Base-by-base conservation (phyloP, 2,797 vertebrate genomes). In the Oceanodroma leucorhoa region DNA sequence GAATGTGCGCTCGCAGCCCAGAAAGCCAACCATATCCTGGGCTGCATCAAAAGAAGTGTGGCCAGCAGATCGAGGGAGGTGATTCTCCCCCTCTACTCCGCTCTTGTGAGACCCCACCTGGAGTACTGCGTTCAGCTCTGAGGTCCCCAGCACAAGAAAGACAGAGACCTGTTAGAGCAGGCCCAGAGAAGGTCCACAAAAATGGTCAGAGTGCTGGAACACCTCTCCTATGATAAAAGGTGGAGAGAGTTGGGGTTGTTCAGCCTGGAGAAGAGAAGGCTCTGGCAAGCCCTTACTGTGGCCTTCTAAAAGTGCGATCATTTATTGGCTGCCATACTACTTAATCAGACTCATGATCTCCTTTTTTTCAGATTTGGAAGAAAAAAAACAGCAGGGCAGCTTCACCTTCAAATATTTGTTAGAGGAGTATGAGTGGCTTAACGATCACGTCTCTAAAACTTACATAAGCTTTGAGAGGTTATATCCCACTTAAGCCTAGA, bases 11-110 rank as follows among this genome's bases (percentile, higher is more conserved):
- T 48, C 0, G 0, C 67, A 73, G 38, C 26, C 16, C 26, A 65
- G 30, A 87, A 20, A 58, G 26, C 30, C n/a, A 67, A 24, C 3
- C 0, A 0, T 21, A 2, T 18, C 36, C 70, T 43, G 36, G 36
- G 17, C 24, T 71, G 22, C 3, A 1, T 21, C 26, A 29, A 83
- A 66, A 86, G 27, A 32, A 75, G 6, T 2, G 3, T 4, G 5
- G 48, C 18, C 45, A n/a, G 24, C 6, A 36, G 36, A 13, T 0
- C 0, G 1, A 71, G 21, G 32, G 20, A 50, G 13, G 34, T 15
- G 29, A 75, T 53, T 24, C 32, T 69, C 1, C 7, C 10, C 17
- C 16, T 50, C 19, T 57, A 3, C 14, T 77, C 14, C 2, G 3
- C 32, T 36, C 16, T 51, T 5, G 1, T 21, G 29, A 21, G 6